These are phyloP conservation scores for Volucella bombylans DNA, from an alignment of 2,888 invertebrate species.

Conservation along the genomic window DNA sequence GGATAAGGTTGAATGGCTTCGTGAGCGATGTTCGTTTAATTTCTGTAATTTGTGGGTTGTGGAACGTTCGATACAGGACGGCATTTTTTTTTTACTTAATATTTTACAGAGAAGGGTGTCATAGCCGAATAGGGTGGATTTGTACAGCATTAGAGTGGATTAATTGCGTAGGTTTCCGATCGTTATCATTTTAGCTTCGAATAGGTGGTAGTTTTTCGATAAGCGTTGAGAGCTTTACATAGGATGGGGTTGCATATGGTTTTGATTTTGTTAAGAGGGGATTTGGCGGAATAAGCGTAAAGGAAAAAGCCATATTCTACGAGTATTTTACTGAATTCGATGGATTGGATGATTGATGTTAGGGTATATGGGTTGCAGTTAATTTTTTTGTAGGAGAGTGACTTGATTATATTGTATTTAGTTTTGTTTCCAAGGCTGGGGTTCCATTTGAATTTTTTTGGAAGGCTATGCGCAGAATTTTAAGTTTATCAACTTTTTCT, in stretches of 20 bases:
- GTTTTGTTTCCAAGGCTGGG: conserved; percentile 23
- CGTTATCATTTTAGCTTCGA: conserved; percentile 8
- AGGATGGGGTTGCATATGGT: too few species aligned
- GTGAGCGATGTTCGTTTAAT: neutral
- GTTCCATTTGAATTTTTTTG: conserved; percentile 56
- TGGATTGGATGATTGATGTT: neutral
- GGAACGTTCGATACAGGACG: neutral
- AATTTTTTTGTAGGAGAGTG: conserved; percentile 1
- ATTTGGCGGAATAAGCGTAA: neutral
- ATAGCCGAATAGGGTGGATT: neutral
- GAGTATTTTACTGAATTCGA: neutral
- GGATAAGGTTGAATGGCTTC: neutral
- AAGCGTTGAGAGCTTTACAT: conserved; percentile 6
- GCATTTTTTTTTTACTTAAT: neutral
- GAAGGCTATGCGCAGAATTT: conserved; percentile 66
- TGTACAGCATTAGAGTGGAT: conserved; percentile 7
- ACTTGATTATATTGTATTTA: conserved; percentile 55
- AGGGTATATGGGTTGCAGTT: neutral
- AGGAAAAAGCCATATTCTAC: neutral
- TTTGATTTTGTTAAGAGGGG: neutral
- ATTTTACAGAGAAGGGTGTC: conserved; percentile 6
- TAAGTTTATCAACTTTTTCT: conserved; percentile 30
- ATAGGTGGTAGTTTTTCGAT: neutral
- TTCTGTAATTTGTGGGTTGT: neutral
- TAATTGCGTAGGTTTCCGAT: neutral